Base-by-base conservation (phyloP, 92 coral and sea anemone species). In the Metridium senile region DNA sequence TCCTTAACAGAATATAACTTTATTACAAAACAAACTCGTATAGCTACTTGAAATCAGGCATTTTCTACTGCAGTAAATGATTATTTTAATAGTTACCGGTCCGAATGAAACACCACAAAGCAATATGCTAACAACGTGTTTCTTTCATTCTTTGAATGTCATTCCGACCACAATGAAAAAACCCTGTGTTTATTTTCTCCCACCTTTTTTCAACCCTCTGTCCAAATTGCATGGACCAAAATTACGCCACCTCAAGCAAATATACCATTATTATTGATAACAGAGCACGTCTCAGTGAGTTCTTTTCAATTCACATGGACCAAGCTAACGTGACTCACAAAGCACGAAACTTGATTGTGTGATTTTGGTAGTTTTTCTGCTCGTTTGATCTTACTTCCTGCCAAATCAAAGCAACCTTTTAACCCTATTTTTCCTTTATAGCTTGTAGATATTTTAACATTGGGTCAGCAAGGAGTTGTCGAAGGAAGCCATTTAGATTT, bases 391-490 rank as follows among this genome's bases (percentile, higher is more conserved):
- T 61, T 32, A 52, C 72, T 67, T 61, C 72, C 77, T 61, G 74
- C 58, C 23, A 51, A 49, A 16, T 51, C 19, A 20, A 57, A 54
- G 32, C 35, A 45, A 33, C 45, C 28, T 68, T 30, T 75, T 33
- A 68, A 75, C 72, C n/a, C 56, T 13, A 32, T 65, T 73, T 72
- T 76, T 88, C 78, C 29, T 17, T 63, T 85, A 27, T 66, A 95
- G 99, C 91, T 95, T 13, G 65, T 86, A 71, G 99, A 95, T 65
- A 87, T 81, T 59, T 78, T 95, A 33, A 95, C 99, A 7, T 79
- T 95, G 68, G 97, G 99, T 27, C 99, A 95, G 62, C 99, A 95
- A 82, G 94, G 89, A 30, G 90, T 95, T 20, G 49, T 64, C 11
- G 88, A 92, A 59, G 89, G 82, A 22, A 79, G 88, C 28, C 94